These are phyloP conservation scores for Coptodon rendalli DNA, from an alignment of 2,113 vertebrate genomes.

Conservation along the genomic window DNA sequence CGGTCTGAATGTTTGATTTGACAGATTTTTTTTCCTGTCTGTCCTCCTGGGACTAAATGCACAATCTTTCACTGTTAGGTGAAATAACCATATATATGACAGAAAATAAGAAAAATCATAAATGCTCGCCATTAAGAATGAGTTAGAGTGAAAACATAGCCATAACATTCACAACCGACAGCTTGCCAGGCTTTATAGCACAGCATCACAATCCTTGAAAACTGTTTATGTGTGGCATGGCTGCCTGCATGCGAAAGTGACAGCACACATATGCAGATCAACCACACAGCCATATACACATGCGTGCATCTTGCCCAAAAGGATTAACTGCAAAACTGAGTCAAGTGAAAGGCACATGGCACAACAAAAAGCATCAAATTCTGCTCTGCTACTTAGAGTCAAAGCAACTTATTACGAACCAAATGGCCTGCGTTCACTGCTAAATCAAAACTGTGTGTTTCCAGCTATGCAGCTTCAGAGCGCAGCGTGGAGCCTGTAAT, in stretches of 20 bases:
- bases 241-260: background rate
- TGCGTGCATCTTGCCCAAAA: background rate
- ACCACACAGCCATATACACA: background rate
- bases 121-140: background rate
- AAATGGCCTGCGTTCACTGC: background rate
- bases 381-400: background rate
- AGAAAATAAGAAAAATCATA: background rate
- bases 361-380: background rate
- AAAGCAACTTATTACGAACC: constrained; percentile 7
- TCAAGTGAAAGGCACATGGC: background rate
- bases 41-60: background rate
- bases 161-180: background rate
- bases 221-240: background rate
- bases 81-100: background rate
- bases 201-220: background rate
- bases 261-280: background rate
- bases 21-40: background rate
- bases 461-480: constrained; percentile 12
- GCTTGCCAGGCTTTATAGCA: background rate
- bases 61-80: background rate
- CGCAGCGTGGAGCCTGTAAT: constrained; percentile 38
- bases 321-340: background rate
- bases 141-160: background rate
- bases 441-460: constrained; percentile 5
- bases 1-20: background rate